These are phyloP conservation scores for Tupiocoris notatus DNA, from an alignment of 2,888 invertebrate species.

Conservation along the genomic window DNA sequence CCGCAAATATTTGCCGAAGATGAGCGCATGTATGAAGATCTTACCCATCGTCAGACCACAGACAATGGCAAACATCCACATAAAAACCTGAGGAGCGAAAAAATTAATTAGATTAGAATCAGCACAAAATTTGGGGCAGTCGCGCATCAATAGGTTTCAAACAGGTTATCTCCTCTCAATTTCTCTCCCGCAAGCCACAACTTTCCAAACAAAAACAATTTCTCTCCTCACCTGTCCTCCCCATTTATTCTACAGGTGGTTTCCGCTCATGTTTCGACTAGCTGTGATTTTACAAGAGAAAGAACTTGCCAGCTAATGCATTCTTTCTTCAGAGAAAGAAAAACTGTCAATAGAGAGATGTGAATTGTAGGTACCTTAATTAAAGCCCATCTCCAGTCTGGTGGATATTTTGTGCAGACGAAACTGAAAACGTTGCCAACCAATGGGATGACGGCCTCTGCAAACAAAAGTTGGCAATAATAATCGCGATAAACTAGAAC, in stretches of 20 bases:
- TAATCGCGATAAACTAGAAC: no score
- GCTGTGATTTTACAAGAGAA: no score
- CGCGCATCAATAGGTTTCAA: no score
- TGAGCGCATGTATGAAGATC: slow-evolving; percentile 55
- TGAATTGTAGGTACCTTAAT: slow-evolving; percentile 52
- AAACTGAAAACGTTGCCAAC: slow-evolving; percentile 58
- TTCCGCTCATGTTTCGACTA: no score
- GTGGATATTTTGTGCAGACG: slow-evolving; percentile 56
- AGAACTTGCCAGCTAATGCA: no score
- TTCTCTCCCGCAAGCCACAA: no score
- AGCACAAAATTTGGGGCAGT: background rate
- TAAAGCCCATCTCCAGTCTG: slow-evolving; percentile 54
- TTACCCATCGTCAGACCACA: slow-evolving; percentile 56
- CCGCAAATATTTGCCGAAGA: slow-evolving; percentile 54
- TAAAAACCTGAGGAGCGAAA: slow-evolving; percentile 52
- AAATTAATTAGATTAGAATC: background rate
- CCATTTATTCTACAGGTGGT: no score
- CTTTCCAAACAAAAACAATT: no score
- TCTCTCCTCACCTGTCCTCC: no score
- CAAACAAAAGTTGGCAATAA: slow-evolving; percentile 25
- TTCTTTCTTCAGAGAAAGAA: no score
- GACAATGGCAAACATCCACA: slow-evolving; percentile 56
- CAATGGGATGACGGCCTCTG: slow-evolving; percentile 57
- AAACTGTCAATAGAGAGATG: no score
- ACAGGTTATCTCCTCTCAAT: no score